Evolutionary conservation across 1,140 invertebrate species (phyloP), one percentile per base, ranked within the genome.

Genomic region (Aphelenchoides fujianensis): DNA sequence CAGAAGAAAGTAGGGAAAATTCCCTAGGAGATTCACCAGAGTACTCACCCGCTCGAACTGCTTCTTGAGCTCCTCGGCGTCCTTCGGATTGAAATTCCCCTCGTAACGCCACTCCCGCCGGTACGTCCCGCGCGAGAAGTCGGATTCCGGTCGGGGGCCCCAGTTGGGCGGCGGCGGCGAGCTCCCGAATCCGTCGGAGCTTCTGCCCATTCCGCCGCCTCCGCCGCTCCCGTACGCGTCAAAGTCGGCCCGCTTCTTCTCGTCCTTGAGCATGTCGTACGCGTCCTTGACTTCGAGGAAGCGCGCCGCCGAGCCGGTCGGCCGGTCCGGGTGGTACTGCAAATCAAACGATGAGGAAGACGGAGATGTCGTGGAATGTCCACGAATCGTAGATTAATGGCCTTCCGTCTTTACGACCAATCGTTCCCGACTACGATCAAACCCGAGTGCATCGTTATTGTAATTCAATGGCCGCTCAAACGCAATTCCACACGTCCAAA

Each of bases 261-360:
- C n/a, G 32, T 66, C 32, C n/a, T 30, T 34, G 36, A 66, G 63
- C 27, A 66, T 48, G 19, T 66, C 63, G 31, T 66, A 66, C 1
- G 63, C 63, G 2, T 66, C 32, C 7, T 66, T 66, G 16, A 66
- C 32, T 37, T 66, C 63, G 16, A 66, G 16, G 36, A 66, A 66
- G 12, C 36, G 31, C 16, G 37, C 12, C 9, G 63, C 23, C 23
- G 37, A 35, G 27, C 16, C 31, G n/a, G 23, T 48, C 23, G 32
- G n/a, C n/a, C 16, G 23, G 31, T 66, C 63, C 12, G 63, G 63
- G 53, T 66, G 63, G 31, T 66, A 66, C 63, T 66, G 63, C n/a
- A 66, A 37, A 59, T 59, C 41, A 48, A 48, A 48, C 41, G 41
- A 48, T 16, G 12, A 48, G 41, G 12, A 48, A 48, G 41, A 16